Evolutionary conservation across 1,140 invertebrate species (phyloP).

Genomic region (Bombyx mandarina): DNA sequence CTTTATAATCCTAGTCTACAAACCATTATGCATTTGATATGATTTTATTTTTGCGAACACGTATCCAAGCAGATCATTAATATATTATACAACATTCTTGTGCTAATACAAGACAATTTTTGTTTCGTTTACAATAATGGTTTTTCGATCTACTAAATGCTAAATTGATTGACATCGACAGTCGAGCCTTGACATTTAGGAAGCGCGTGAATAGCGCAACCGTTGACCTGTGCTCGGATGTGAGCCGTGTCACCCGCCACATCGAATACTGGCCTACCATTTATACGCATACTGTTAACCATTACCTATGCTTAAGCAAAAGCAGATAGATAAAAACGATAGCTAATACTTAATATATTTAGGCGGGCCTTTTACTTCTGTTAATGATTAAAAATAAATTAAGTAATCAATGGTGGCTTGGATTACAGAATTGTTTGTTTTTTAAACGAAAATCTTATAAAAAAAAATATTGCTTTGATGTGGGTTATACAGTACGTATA

Average conservation of each 20-base stretch:
- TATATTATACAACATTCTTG: background rate
- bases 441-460: too few relatives aligned
- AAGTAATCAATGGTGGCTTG: too few relatives aligned
- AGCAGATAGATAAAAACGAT: background rate
- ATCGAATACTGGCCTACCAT: conserved; percentile 34
- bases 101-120: background rate
- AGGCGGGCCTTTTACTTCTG: too few relatives aligned
- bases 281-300: conserved; percentile 30
- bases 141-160: conserved; percentile 9
- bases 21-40: too few relatives aligned
- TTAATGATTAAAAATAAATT: too few relatives aligned
- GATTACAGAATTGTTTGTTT: too few relatives aligned
- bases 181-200: conserved; percentile 56
- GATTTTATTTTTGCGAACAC: too few relatives aligned
- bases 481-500: too few relatives aligned
- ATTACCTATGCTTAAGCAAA: too few relatives aligned
- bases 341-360: too few relatives aligned
- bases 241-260: conserved; percentile 30
- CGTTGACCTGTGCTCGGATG: conserved; percentile 46
- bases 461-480: too few relatives aligned
- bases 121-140: background rate
- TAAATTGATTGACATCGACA: conserved; percentile 34
- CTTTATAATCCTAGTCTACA: too few relatives aligned
- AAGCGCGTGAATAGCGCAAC: conserved; percentile 36
- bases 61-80: background rate